phyloP scores from a whole-genome alignment of 2,113 vertebrate genomes.

The Oncorhynchus masou region DNA sequence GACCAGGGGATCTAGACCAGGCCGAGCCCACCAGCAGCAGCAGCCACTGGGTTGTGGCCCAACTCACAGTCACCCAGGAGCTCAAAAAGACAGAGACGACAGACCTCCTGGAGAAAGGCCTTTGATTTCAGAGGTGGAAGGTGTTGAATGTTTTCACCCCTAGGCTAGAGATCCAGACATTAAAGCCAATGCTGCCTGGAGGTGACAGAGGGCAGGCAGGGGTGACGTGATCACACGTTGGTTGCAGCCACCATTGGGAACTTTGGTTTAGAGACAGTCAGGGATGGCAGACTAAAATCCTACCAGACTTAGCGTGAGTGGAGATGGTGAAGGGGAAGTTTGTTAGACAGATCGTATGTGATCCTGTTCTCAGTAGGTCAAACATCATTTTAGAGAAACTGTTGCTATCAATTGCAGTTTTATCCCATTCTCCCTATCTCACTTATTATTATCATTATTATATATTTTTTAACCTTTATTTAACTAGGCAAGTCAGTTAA shows the following conservation, averaged over 20 bases:
- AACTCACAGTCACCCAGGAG: conserved; percentile 2
- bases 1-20: conserved; percentile 1
- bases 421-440: too few species aligned
- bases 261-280: not conserved
- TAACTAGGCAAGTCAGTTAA: too few species aligned
- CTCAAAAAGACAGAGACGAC: conserved; percentile 29
- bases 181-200: not conserved
- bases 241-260: not conserved
- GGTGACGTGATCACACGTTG: not conserved
- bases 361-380: too few species aligned
- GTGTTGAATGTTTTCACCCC: conserved; percentile 57
- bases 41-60: not conserved
- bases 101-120: conserved; percentile 29
- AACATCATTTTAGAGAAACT: not conserved
- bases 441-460: too few species aligned
- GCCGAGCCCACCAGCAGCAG: not conserved
- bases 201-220: not conserved
- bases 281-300: not conserved
- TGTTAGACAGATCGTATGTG: not conserved
- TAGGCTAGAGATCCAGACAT: conserved; percentile 14
- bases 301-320: not conserved
- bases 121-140: conserved; percentile 59
- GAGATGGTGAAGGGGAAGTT: not conserved
- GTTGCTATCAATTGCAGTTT: too few species aligned
- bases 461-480: too few species aligned